Conservation (phyloP, 1,140 invertebrate genomes). For the Pectinophora gossypiella region DNA sequence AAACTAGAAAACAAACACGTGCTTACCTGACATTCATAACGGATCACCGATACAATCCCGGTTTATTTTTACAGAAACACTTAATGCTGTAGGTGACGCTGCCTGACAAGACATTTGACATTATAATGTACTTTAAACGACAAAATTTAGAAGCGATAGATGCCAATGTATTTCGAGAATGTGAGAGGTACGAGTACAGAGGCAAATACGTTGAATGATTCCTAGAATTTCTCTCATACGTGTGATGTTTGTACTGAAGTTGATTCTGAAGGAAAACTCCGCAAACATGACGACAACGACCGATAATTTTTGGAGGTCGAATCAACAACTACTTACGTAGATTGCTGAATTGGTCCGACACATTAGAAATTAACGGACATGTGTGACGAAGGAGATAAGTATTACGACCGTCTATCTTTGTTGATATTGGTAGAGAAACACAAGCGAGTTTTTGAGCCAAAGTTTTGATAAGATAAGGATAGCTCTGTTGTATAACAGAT, state of each 20-base stretch:
- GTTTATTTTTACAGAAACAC: conserved; percentile 11
- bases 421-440: no score
- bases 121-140: background rate
- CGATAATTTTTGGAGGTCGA: conserved; percentile 46
- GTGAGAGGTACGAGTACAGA: background rate
- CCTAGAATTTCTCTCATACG: background rate
- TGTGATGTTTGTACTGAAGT: no score
- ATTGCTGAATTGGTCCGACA: no score
- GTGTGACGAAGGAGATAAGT: no score
- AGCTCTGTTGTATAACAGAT: no score
- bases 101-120: background rate
- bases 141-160: background rate
- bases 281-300: conserved; percentile 46
- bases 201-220: background rate
- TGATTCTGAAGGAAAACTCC: no score
- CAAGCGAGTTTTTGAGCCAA: no score
- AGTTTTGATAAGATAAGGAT: no score
- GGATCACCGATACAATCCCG: conserved; percentile 14
- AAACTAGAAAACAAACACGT: conserved; percentile 13
- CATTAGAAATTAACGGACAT: background rate
- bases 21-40: conserved; percentile 18
- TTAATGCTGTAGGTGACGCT: conserved; percentile 16
- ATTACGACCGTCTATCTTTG: no score
- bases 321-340: conserved; percentile 7
- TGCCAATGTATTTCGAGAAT: background rate